Evolutionary conservation across 2,797 vertebrate species (phyloP), one percentile per base, ranked within the genome.

Genomic region (Benthosema pterotum): DNA sequence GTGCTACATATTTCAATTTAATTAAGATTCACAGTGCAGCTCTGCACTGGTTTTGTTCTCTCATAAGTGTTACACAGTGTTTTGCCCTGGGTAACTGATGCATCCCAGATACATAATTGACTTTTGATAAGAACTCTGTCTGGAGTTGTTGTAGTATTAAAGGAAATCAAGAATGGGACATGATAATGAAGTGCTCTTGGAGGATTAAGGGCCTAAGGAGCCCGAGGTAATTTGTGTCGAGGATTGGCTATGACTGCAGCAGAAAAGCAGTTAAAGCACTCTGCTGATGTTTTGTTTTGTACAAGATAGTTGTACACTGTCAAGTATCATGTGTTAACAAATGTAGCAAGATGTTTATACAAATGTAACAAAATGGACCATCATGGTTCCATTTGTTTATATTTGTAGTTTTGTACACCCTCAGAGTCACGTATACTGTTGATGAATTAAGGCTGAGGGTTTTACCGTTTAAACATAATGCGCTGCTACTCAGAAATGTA

Each of bases 161-260:
- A 74, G 69, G 51, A 63, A 74, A 74, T 76, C 71, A 79, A 76
- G 75, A 70, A 61, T 72, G 72, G 58, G 75, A 86, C 63, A 65
- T 64, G 77, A 73, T 82, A 85, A 87, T 80, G 69, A 79, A 77
- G 56, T 72, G 58, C 68, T 78, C 67, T 64, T 65, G 52, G 59
- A 67, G 72, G 68, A 77, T 53, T 50, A 71, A 71, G 64, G 68
- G 67, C 32, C 60, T 63, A 53, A 18, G 69, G 61, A 69, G 67
- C 51, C 18, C 16, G 16, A 17, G 45, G 71, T 78, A 71, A 75
- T 83, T 65, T 64, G 67, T 59, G 56, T 25, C 13, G n/a, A 53
- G 65, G 64, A 61, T 17, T 45, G 16, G 42, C 57, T 22, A 11
- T 28, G 28, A n/a, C 52, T 42, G 25, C 38, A 59, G 54, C 32